Conservation (phyloP, 1,140 invertebrate genomes). For the Delia radicum region DNA sequence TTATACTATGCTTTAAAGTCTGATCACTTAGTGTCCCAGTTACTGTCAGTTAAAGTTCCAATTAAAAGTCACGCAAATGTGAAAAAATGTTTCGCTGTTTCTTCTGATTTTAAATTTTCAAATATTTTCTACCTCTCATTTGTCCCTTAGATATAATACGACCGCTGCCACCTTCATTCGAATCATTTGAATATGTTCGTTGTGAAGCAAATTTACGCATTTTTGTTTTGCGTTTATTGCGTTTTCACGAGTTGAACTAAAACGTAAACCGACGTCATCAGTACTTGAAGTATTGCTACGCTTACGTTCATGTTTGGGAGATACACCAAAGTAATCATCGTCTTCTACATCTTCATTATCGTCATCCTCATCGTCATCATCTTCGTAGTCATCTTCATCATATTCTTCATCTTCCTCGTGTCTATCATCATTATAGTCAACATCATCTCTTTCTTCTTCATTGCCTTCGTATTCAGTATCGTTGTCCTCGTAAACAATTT, state of each 20-base stretch:
- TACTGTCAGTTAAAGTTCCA: too few relatives aligned
- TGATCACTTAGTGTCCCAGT: too few relatives aligned
- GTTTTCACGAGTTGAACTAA: conserved; percentile 28
- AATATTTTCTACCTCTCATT: conserved; percentile 67
- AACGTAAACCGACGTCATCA: not conserved
- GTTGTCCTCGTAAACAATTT: conserved; percentile 36
- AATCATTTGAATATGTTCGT: conserved; percentile 37
- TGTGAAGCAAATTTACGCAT: conserved; percentile 43
- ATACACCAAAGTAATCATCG: conserved; percentile 24
- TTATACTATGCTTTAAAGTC: too few relatives aligned
- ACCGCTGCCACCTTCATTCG: conserved; percentile 42
- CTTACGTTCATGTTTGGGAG: not conserved
- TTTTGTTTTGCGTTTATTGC: conserved; percentile 40
- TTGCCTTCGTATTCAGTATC: too few relatives aligned
- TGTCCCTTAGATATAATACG: conserved; percentile 70
- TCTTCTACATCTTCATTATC: conserved; percentile 34
- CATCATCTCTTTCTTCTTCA: conserved; percentile 26
- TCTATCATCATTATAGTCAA: conserved; percentile 19
- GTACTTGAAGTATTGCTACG: not conserved
- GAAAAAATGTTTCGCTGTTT: not conserved
- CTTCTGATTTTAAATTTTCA: too few relatives aligned
- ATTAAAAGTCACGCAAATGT: too few relatives aligned
- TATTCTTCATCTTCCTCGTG: conserved; percentile 31
- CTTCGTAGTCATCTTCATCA: conserved; percentile 23
- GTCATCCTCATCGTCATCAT: conserved; percentile 37